These are phyloP conservation scores for Pinna nobilis DNA, from an alignment of 1,140 invertebrate genomes.

Conservation along the genomic window DNA sequence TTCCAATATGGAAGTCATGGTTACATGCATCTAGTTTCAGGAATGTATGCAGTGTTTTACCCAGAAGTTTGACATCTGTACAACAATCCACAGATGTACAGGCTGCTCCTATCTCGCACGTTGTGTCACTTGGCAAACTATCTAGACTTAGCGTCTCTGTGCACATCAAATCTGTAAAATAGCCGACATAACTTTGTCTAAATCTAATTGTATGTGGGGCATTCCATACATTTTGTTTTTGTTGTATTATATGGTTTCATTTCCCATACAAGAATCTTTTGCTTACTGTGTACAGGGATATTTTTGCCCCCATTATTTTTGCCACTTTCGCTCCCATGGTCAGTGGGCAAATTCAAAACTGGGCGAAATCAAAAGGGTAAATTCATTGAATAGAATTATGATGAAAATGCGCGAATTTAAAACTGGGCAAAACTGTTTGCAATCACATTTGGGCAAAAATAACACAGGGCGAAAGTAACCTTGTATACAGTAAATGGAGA, in stretches of 20 bases:
- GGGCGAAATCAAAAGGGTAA: too few species aligned
- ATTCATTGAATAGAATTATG: too few species aligned
- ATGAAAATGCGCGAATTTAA: too few species aligned
- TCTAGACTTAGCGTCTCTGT: not conserved
- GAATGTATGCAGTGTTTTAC: conserved; percentile 5
- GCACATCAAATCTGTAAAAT: too few species aligned
- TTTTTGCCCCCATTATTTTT: not conserved
- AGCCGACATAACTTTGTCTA: too few species aligned
- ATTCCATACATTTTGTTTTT: not conserved
- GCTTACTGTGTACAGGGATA: not conserved
- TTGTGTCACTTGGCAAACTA: conserved; percentile 8
- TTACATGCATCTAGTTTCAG: conserved; percentile 25
- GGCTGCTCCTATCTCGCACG: conserved; percentile 27
- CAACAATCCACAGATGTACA: conserved; percentile 43
- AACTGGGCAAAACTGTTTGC: too few species aligned
- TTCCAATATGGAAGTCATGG: conserved; percentile 26
- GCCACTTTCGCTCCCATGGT: too few species aligned
- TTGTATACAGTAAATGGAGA: too few species aligned
- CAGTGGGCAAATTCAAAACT: too few species aligned
- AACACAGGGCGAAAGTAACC: too few species aligned
- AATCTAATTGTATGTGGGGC: not conserved
- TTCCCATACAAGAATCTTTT: not conserved
- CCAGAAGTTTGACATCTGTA: conserved; percentile 27
- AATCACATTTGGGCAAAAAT: too few species aligned
- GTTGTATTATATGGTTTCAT: not conserved